phyloP scores from a whole-genome alignment of 2,888 invertebrate species.

The Adela reaumurella region DNA sequence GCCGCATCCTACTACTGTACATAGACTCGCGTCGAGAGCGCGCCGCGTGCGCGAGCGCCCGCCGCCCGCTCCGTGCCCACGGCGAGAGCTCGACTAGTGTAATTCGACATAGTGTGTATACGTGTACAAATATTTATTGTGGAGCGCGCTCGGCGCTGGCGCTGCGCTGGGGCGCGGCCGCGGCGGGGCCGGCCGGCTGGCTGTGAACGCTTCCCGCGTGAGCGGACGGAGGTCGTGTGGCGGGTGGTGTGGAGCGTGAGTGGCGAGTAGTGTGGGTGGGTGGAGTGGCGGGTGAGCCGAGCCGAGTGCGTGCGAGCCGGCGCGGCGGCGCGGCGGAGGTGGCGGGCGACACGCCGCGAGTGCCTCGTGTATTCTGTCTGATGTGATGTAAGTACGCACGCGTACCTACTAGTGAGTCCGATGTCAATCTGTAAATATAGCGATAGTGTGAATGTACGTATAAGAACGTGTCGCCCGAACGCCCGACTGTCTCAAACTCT shows the following conservation, averaged over 20 bases:
- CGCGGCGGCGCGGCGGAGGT: no score
- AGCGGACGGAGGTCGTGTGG: conserved; percentile 38
- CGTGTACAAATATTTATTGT: conserved; percentile 59
- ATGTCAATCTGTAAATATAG: conserved; percentile 41
- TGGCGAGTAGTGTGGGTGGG: no score
- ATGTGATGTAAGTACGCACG: background rate
- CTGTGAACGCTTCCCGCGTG: conserved; percentile 25
- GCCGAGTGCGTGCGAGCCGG: no score
- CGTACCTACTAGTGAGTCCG: background rate
- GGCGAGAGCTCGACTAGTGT: background rate
- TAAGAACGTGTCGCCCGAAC: conserved; percentile 52
- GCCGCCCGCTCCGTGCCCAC: background rate
- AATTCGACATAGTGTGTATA: background rate
- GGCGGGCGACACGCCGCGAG: conserved; percentile 17
- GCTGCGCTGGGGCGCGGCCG: conserved; percentile 35
- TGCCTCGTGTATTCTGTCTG: conserved; percentile 18
- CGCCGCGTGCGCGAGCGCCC: conserved; percentile 42
- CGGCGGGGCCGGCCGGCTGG: conserved; percentile 28
- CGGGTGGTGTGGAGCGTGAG: no score
- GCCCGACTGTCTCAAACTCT: conserved; percentile 54
- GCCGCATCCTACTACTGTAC: conserved; percentile 37
- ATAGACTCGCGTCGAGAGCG: conserved; percentile 32
- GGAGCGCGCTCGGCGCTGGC: conserved; percentile 43
- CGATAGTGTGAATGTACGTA: conserved; percentile 55
- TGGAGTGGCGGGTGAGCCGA: no score